Evolutionary conservation across 2,113 vertebrate species (phyloP).

Genomic region (Butorides virescens): DNA sequence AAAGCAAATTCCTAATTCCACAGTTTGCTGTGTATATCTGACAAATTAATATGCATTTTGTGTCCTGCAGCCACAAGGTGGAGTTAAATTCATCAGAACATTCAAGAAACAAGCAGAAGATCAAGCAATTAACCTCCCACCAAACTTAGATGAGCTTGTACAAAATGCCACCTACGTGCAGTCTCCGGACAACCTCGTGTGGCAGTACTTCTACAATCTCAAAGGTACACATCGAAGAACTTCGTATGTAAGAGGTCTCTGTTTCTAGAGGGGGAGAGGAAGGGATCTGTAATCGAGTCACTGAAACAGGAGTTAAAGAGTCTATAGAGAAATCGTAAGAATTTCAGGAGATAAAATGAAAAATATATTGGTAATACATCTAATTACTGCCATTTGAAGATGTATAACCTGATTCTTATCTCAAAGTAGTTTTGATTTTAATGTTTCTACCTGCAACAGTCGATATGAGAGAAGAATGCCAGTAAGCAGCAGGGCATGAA

Average conservation of each 20-base stretch:
- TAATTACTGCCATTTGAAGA: neutral
- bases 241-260: no score
- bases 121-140: slow-evolving; percentile 65
- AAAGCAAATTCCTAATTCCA: neutral
- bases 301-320: neutral
- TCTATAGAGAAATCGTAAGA: neutral
- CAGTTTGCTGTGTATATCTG: neutral
- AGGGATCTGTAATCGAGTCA: fast-evolving
- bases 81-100: slow-evolving; percentile 68
- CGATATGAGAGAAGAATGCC: neutral
- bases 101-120: slow-evolving; percentile 67
- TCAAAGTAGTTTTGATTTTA: neutral
- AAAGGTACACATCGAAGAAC: slow-evolving; percentile 34
- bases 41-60: neutral
- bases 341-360: neutral
- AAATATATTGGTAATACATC: neutral
- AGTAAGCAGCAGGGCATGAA: neutral
- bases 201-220: slow-evolving; percentile 72
- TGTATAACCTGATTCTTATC: neutral
- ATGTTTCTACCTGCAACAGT: neutral
- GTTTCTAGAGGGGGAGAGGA: neutral
- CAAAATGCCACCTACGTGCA: slow-evolving; percentile 57
- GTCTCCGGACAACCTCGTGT: slow-evolving; percentile 51
- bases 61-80: slow-evolving; percentile 63
- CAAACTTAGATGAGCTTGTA: slow-evolving; percentile 62